phyloP scores from a whole-genome alignment of 2,113 vertebrate species.

The Pelodiscus sinensis region DNA sequence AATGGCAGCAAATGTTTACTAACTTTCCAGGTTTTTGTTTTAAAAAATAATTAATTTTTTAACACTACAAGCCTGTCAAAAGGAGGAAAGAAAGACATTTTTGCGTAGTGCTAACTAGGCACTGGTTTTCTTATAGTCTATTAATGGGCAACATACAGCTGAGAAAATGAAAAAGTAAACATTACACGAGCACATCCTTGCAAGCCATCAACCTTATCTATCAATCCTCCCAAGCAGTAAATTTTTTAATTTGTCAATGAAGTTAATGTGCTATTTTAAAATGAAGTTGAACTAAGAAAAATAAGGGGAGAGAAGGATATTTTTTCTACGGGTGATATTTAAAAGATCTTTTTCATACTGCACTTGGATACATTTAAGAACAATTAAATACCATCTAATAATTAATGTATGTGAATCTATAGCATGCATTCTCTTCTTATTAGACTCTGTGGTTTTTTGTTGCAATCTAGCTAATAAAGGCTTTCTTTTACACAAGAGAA shows the following conservation, averaged over 20 bases:
- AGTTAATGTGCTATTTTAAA: slow-evolving; percentile 49
- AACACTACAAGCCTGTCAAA: background rate
- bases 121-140: slow-evolving; percentile 26
- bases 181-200: background rate
- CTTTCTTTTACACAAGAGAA: slow-evolving; percentile 85
- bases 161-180: slow-evolving; percentile 52
- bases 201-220: slow-evolving; percentile 16
- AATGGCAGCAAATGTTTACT: background rate
- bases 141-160: slow-evolving; percentile 43
- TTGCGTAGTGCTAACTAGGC: slow-evolving; percentile 22
- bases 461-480: slow-evolving; percentile 84
- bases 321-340: background rate
- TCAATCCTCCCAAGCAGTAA: slow-evolving; percentile 5
- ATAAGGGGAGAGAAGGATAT: background rate
- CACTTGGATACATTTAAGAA: slow-evolving; percentile 62
- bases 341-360: slow-evolving; percentile 40
- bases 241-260: slow-evolving; percentile 29
- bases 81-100: slow-evolving; percentile 8
- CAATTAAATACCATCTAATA: slow-evolving; percentile 62
- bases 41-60: slow-evolving; percentile 28
- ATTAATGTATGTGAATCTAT: slow-evolving; percentile 69
- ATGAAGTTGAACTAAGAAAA: slow-evolving; percentile 47
- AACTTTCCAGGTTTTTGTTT: background rate
- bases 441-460: slow-evolving; percentile 72
- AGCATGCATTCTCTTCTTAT: slow-evolving; percentile 68